Evolutionary conservation across 1,140 invertebrate species (phyloP).

Genomic region (Meloidogyne chitwoodi): DNA sequence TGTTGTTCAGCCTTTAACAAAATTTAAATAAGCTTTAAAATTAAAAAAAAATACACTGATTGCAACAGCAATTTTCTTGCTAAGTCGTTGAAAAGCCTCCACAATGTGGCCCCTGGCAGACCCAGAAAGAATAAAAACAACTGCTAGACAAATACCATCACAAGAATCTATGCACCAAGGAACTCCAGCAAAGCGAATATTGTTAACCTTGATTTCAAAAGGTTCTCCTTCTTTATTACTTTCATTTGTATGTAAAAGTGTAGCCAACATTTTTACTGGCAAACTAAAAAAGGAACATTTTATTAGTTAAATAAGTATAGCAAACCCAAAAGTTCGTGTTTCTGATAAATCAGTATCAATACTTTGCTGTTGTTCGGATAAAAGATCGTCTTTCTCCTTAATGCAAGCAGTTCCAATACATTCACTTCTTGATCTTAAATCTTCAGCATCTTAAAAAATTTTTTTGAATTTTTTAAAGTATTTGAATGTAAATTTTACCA

Average conservation of each 20-base stretch:
- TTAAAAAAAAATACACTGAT: slow-evolving; percentile 60
- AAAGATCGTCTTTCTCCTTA: neutral
- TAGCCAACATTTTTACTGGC: slow-evolving; percentile 44
- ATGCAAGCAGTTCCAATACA: neutral
- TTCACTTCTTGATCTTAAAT: neutral
- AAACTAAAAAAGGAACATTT: slow-evolving; percentile 21
- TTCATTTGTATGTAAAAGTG: slow-evolving; percentile 26
- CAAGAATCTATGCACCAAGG: slow-evolving; percentile 37
- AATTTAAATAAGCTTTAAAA: neutral
- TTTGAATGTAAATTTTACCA: too few relatives aligned
- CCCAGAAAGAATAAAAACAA: slow-evolving; percentile 42
- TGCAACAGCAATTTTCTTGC: slow-evolving; percentile 80
- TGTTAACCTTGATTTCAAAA: slow-evolving; percentile 43
- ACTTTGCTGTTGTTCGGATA: neutral
- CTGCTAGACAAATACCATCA: slow-evolving; percentile 20
- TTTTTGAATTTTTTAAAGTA: too few relatives aligned
- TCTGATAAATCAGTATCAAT: neutral
- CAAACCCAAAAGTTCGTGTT: neutral
- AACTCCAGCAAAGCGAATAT: slow-evolving; percentile 42
- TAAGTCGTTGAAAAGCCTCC: slow-evolving; percentile 82
- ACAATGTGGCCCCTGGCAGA: slow-evolving; percentile 31
- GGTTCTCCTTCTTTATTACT: slow-evolving; percentile 25
- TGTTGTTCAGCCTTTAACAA: slow-evolving; percentile 76
- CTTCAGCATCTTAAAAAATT: neutral
- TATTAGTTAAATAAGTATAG: neutral